Conservation (phyloP, 2,888 invertebrate genomes). For the Notodonta dromedarius region DNA sequence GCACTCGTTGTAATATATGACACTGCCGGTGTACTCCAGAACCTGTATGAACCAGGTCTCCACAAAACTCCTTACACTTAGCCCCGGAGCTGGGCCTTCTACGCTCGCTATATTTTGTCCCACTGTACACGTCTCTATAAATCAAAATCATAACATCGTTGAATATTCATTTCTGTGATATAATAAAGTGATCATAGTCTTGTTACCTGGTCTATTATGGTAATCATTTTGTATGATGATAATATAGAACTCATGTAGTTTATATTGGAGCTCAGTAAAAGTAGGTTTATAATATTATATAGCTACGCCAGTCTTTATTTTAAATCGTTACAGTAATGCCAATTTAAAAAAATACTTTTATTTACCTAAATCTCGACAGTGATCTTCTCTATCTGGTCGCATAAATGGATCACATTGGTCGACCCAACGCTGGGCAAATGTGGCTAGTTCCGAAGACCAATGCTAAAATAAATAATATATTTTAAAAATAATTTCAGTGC, state of each 20-base stretch:
- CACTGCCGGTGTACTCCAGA: conserved; percentile 58
- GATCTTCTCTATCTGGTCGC: conserved; percentile 61
- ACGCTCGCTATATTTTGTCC: conserved; percentile 71
- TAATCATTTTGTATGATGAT: no score
- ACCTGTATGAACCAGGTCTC: conserved; percentile 74
- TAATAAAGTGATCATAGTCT: no score
- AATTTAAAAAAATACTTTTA: not conserved
- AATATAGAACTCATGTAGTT: no score
- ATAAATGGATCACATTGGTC: conserved; percentile 65
- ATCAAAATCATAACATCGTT: not conserved
- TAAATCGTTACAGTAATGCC: not conserved
- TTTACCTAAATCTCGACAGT: conserved; percentile 68
- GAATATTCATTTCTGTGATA: not conserved
- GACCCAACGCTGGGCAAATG: conserved; percentile 70
- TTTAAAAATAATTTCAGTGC: not conserved
- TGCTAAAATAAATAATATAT: conserved; percentile 43
- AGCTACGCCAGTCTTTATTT: not conserved
- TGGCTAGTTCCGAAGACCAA: conserved; percentile 67
- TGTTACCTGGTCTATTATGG: no score
- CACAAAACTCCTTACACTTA: conserved; percentile 64
- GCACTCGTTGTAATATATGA: conserved; percentile 70
- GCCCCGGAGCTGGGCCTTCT: conserved; percentile 53
- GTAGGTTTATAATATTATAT: no score
- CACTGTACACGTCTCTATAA: conserved; percentile 57
- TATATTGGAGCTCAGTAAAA: no score